These are phyloP conservation scores for Cordilura impudica DNA, from an alignment of 2,888 invertebrate genomes.

Conservation along the genomic window DNA sequence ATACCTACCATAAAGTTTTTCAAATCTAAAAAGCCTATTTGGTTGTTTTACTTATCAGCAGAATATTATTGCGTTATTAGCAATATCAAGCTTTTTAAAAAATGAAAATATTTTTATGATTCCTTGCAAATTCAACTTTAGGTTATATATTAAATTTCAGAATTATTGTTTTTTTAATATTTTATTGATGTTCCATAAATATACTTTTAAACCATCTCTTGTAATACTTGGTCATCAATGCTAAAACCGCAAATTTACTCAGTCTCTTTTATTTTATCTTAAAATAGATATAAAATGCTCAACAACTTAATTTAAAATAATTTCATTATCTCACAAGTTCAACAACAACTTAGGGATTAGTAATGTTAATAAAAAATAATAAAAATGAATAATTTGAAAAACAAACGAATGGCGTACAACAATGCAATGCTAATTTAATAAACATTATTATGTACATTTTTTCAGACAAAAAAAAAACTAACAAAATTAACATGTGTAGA, in stretches of 20 bases:
- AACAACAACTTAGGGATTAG: slow-evolving; percentile 48
- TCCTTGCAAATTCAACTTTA: too few relatives aligned
- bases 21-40: too few relatives aligned
- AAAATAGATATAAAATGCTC: background rate
- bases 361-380: slow-evolving; percentile 38
- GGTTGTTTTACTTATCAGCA: too few relatives aligned
- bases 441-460: slow-evolving; percentile 19
- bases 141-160: too few relatives aligned
- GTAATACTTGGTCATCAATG: background rate
- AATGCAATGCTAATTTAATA: slow-evolving; percentile 60
- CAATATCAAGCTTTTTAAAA: too few relatives aligned
- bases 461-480: background rate
- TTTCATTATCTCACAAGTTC: slow-evolving; percentile 58
- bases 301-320: slow-evolving; percentile 40
- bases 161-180: too few relatives aligned
- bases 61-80: too few relatives aligned
- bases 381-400: slow-evolving; percentile 37
- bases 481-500: background rate
- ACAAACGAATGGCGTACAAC: slow-evolving; percentile 57
- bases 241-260: background rate
- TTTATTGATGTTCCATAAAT: too few relatives aligned
- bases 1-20: too few relatives aligned
- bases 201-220: too few relatives aligned
- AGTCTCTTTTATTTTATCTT: background rate
- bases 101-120: too few relatives aligned